Evolutionary conservation across 1,140 invertebrate species (phyloP).

Genomic region (Drosophila nannoptera): DNA sequence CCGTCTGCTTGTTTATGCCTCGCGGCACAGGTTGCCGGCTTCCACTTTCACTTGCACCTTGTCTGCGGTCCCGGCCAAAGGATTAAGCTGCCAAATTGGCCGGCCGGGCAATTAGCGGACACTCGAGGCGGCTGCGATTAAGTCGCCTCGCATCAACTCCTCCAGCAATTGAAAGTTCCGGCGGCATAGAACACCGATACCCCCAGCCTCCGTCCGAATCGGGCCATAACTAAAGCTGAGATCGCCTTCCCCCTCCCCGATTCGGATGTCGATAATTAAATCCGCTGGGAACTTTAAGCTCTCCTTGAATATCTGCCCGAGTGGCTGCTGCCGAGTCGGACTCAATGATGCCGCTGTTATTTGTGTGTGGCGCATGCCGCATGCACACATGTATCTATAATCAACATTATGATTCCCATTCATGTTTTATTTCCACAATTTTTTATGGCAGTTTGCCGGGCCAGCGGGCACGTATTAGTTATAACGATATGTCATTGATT

Average conservation of each 20-base stretch:
- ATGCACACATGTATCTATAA: constrained; percentile 16
- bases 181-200: too few species aligned
- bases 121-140: constrained; percentile 16
- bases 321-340: not conserved
- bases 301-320: not conserved
- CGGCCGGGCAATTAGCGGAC: constrained; percentile 55
- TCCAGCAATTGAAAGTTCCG: too few species aligned
- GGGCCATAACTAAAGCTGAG: too few species aligned
- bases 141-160: not conserved
- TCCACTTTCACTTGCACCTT: not conserved
- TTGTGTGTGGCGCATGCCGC: not conserved
- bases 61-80: constrained; percentile 13
- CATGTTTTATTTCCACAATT: constrained; percentile 38
- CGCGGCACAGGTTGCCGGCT: not conserved
- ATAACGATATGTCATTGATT: constrained; percentile 75
- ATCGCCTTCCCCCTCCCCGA: too few species aligned
- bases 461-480: constrained; percentile 67
- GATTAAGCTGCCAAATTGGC: constrained; percentile 59
- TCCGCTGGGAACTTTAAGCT: not conserved
- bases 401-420: constrained; percentile 54
- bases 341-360: constrained; percentile 36
- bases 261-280: not conserved
- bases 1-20: constrained; percentile 24
- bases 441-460: constrained; percentile 48
- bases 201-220: too few species aligned